phyloP scores from a whole-genome alignment of 2,888 invertebrate species.

The Pterostichus madidus region DNA sequence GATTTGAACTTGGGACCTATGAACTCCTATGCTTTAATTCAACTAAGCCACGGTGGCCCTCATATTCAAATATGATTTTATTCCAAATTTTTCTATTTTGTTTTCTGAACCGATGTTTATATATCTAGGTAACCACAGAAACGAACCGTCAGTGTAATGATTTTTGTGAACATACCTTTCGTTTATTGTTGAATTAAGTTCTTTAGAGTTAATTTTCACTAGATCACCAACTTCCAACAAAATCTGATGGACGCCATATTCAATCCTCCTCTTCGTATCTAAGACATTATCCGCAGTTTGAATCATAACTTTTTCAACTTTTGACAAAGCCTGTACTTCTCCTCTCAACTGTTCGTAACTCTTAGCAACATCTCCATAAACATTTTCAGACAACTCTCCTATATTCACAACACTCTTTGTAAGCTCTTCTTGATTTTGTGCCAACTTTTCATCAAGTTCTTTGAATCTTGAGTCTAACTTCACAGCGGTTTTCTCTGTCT shows the following conservation, averaged over 20 bases:
- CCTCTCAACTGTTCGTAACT: constrained; percentile 80
- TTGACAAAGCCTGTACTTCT: constrained; percentile 82
- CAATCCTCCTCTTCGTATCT: constrained; percentile 90
- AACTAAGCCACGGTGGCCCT: no score
- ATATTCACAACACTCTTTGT: constrained; percentile 81
- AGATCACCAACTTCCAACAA: constrained; percentile 86
- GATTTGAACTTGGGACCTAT: no score
- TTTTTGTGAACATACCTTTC: no score
- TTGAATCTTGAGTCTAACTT: constrained; percentile 68
- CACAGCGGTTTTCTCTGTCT: constrained; percentile 63
- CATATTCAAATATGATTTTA: no score
- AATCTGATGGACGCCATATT: constrained; percentile 91
- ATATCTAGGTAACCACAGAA: no score
- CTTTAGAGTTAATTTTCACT: constrained; percentile 82
- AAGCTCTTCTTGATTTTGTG: constrained; percentile 76
- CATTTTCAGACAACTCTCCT: constrained; percentile 79
- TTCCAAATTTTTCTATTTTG: no score
- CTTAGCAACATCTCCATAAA: constrained; percentile 79
- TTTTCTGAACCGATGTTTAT: no score
- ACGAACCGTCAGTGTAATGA: no score
- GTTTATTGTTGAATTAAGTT: constrained; percentile 84
- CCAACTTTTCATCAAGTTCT: constrained; percentile 70
- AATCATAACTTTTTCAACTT: constrained; percentile 88
- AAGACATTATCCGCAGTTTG: constrained; percentile 91
- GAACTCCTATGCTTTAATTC: no score